phyloP scores from a whole-genome alignment of 1,140 invertebrate genomes.

The Drosophila funebris region DNA sequence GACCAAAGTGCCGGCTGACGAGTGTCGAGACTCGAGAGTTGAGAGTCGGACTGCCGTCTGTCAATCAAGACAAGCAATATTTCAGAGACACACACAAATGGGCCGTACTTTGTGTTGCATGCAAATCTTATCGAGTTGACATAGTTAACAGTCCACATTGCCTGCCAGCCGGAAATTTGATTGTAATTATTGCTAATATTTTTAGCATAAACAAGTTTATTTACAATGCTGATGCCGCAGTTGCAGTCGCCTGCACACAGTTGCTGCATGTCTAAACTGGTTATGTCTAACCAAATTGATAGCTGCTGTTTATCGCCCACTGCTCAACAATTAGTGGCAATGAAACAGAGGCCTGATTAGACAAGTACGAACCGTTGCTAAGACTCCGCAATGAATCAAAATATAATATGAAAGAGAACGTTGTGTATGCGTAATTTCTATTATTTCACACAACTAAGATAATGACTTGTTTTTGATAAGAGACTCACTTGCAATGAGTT shows the following conservation, averaged over 20 bases:
- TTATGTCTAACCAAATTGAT: conserved; percentile 40
- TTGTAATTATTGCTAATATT: conserved; percentile 63
- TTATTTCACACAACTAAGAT: conserved; percentile 13
- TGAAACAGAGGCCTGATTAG: conserved; percentile 30
- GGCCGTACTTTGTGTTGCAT: conserved; percentile 30
- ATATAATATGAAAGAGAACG: conserved; percentile 10
- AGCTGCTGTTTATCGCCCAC: conserved; percentile 52
- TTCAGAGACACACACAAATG: conserved; percentile 6
- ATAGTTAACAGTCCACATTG: conserved; percentile 61
- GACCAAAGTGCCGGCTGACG: conserved; percentile 60
- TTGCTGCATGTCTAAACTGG: conserved; percentile 34
- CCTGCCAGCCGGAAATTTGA: conserved; percentile 67
- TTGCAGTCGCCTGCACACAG: conserved; percentile 17
- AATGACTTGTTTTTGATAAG: conserved; percentile 43
- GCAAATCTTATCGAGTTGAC: conserved; percentile 71
- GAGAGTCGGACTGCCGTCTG: conserved; percentile 23
- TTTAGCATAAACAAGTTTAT: conserved; percentile 65
- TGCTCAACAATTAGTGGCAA: conserved; percentile 23
- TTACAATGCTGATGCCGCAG: conserved; percentile 10
- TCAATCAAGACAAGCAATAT: conserved; percentile 34
- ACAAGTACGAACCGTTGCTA: background rate
- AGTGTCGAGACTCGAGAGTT: conserved; percentile 41
- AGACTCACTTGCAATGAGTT: conserved; percentile 18
- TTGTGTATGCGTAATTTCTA: conserved; percentile 43
- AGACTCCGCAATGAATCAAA: conserved; percentile 15